Percentiles rank a stretch among this genome's conserved stretches.
Evolutionary conservation across 30 jellyfish, hydroid and myxozoan genomes (phyloP).

Genomic region (Sanderia malayensis): DNA sequence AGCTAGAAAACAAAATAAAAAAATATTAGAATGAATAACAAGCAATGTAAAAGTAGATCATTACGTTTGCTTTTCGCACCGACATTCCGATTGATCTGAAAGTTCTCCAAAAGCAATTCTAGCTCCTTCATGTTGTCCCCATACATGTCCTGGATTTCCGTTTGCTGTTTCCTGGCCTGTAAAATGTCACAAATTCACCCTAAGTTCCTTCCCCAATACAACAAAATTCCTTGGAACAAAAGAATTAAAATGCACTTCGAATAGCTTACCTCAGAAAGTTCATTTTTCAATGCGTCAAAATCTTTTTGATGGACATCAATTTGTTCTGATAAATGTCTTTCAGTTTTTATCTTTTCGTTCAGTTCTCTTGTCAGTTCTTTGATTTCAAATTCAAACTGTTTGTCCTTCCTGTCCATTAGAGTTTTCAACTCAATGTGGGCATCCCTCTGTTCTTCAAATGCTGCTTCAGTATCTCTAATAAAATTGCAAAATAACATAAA

Average conservation of each 20-base stretch:
- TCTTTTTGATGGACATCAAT: conserved; percentile 56
- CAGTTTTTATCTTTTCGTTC: conserved; percentile 27
- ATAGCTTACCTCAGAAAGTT: conserved; percentile 51
- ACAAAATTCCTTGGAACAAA: too few relatives aligned
- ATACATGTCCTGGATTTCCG: conserved; percentile 33
- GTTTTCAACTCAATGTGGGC: conserved; percentile 43
- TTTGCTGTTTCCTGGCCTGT: conserved; percentile 55
- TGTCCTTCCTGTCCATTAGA: conserved; percentile 42
- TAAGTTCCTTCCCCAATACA: too few relatives aligned
- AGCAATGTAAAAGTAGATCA: background rate
- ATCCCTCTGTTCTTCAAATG: conserved; percentile 58
- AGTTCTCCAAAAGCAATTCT: conserved; percentile 35
- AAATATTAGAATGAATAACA: background rate
- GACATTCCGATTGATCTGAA: background rate
- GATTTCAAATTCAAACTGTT: conserved; percentile 48
- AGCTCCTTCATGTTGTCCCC: conserved; percentile 47
- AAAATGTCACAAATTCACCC: too few relatives aligned
- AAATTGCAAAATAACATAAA: background rate
- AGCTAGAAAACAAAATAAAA: background rate
- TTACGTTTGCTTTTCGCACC: conserved; percentile 28
- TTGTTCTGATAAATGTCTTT: conserved; percentile 31
- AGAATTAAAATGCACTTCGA: too few relatives aligned
- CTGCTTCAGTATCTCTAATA: conserved; percentile 33
- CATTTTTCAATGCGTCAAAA: conserved; percentile 43
- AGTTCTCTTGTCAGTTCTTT: conserved; percentile 32